These are phyloP conservation scores for Panagrolaimus sp. DNA, from an alignment of 1,140 invertebrate species.

Conservation along the genomic window DNA sequence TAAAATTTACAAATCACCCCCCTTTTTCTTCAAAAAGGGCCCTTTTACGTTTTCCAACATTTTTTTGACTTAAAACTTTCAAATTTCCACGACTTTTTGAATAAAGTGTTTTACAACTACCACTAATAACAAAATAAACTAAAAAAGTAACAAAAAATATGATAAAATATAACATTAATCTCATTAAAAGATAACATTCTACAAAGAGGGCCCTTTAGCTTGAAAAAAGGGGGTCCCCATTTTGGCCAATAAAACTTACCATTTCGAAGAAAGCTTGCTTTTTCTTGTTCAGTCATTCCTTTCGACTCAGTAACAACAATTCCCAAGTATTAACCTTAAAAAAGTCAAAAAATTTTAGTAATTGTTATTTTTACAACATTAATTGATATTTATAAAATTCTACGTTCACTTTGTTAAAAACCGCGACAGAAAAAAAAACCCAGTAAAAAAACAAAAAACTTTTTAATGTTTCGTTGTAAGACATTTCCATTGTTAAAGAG, in stretches of 20 bases:
- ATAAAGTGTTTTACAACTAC: not conserved
- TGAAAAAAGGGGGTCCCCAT: not conserved
- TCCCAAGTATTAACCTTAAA: too few species aligned
- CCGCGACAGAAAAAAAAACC: too few species aligned
- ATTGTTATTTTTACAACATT: too few species aligned
- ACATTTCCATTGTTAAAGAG: too few species aligned
- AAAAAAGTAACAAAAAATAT: not conserved
- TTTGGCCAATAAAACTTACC: conserved; percentile 4
- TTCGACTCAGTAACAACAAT: too few species aligned
- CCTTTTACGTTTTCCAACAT: not conserved
- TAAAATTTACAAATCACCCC: not conserved
- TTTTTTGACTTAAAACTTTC: not conserved
- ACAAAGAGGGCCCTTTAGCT: not conserved
- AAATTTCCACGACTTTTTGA: not conserved
- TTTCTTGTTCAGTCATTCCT: conserved; percentile 8
- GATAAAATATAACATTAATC: not conserved
- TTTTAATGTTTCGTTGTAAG: too few species aligned
- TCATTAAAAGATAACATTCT: not conserved
- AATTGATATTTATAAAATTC: too few species aligned
- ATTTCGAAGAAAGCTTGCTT: conserved; percentile 13
- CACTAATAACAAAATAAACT: not conserved
- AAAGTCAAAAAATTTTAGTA: too few species aligned
- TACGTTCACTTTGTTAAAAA: too few species aligned
- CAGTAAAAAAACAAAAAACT: too few species aligned
- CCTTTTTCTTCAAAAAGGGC: not conserved